These are phyloP conservation scores for Onychostoma macrolepis DNA, from an alignment of 2,113 vertebrate genomes.

Conservation along the genomic window DNA sequence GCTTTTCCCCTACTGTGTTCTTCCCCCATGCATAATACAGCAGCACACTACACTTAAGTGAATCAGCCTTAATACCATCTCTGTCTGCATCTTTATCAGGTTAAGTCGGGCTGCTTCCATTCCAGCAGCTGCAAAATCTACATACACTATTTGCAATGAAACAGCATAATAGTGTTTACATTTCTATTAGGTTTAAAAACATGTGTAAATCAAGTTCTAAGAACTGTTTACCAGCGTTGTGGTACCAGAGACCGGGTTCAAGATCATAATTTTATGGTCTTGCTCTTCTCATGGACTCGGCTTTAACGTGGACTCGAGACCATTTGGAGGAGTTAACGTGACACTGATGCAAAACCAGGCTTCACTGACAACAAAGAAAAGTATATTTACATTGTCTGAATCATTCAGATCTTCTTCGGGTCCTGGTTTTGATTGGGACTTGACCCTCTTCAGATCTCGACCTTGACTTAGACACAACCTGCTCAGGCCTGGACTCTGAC, in stretches of 20 bases:
- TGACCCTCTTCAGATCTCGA: too few relatives aligned
- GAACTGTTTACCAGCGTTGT: not conserved
- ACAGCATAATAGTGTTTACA: not conserved
- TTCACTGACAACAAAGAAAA: not conserved
- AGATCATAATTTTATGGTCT: not conserved
- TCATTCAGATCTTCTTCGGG: too few relatives aligned
- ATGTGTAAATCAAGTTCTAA: not conserved
- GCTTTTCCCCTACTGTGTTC: constrained; percentile 18
- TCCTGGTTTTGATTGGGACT: too few relatives aligned
- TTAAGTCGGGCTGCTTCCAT: not conserved
- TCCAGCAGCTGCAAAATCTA: not conserved
- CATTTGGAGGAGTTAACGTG: not conserved
- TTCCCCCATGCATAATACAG: constrained; percentile 35
- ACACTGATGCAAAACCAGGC: not conserved
- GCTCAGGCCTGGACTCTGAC: too few relatives aligned
- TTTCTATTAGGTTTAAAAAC: not conserved
- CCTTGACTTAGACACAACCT: too few relatives aligned
- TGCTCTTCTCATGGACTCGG: not conserved
- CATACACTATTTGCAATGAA: not conserved
- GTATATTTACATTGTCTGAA: too few relatives aligned
- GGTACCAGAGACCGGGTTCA: not conserved
- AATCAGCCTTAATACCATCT: constrained; percentile 7
- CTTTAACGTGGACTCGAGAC: too few relatives aligned
- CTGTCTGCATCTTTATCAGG: constrained; percentile 19
- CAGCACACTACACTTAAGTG: constrained; percentile 13